phyloP scores from a whole-genome alignment of 1,140 invertebrate species.

The Bombus waltoni region DNA sequence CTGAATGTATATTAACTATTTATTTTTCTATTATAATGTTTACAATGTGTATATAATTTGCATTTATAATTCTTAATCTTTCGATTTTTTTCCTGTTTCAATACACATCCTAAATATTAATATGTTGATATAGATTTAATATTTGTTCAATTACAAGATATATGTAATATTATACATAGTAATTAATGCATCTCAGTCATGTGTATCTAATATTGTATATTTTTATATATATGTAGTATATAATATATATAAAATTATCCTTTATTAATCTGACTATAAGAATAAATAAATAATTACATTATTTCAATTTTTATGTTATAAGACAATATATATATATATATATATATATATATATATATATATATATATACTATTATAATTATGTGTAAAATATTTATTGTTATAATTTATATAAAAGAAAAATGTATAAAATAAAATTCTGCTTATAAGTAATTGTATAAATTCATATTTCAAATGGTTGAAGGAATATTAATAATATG shows the following conservation, averaged over 20 bases:
- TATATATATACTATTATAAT: neutral
- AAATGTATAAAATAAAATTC: neutral
- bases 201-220: neutral
- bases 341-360: no score
- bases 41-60: neutral
- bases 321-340: no score
- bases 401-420: neutral
- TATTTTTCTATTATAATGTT: constrained; percentile 22
- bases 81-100: neutral
- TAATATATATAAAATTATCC: neutral
- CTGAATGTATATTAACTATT: neutral
- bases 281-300: neutral
- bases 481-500: neutral
- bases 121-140: neutral
- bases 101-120: neutral
- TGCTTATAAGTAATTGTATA: neutral
- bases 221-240: neutral
- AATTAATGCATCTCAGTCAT: neutral
- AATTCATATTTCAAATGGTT: neutral
- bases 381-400: neutral
- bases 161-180: neutral
- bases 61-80: neutral
- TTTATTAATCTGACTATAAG: neutral
- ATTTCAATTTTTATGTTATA: neutral
- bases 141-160: neutral